Evolutionary conservation across 2,797 vertebrate genomes (phyloP).

Genomic region (Pyrrhura leucotis): DNA sequence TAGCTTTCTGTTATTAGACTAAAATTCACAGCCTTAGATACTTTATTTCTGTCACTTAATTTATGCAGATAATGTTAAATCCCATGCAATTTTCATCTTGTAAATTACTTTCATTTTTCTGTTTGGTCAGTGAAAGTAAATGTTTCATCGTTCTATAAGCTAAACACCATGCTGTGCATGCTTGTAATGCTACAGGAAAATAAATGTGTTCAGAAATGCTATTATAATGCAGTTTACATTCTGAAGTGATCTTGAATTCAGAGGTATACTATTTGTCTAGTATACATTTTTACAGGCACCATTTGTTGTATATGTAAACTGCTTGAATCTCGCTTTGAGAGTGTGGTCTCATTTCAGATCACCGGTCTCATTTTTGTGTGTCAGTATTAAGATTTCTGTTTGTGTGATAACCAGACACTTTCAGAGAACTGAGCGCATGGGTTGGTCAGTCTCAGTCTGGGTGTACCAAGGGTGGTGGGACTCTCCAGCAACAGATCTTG

Average conservation of each 20-base stretch:
- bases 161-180: not conserved
- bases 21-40: not conserved
- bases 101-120: not conserved
- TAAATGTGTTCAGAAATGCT: not conserved
- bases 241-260: not conserved
- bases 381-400: not conserved
- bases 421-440: too few relatives aligned
- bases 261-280: not conserved
- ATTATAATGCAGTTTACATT: fast-evolving
- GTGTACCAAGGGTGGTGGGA: not conserved
- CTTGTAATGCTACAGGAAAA: not conserved
- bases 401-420: not conserved
- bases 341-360: not conserved
- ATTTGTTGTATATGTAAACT: not conserved
- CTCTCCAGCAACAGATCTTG: not conserved
- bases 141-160: not conserved
- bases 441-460: fast-evolving
- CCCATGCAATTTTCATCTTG: not conserved
- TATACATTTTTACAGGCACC: not conserved
- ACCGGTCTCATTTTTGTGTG: not conserved
- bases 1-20: not conserved
- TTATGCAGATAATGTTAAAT: not conserved
- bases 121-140: not conserved
- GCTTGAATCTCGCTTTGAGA: not conserved
- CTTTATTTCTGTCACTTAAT: not conserved